These are phyloP conservation scores for Smithornis capensis DNA, from an alignment of 2,113 vertebrate genomes.

Conservation along the genomic window DNA sequence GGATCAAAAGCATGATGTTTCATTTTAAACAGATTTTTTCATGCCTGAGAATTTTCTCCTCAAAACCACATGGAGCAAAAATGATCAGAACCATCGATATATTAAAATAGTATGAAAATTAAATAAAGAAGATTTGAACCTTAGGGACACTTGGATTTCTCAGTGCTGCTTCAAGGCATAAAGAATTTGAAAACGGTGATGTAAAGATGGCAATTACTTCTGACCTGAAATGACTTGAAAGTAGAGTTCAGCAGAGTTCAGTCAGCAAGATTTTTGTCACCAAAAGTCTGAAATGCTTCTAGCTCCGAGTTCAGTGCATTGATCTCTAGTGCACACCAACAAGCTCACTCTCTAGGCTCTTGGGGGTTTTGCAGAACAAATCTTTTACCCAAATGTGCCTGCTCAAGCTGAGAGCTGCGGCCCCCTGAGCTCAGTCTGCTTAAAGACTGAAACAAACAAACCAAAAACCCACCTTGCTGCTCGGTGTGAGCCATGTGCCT, in stretches of 20 bases:
- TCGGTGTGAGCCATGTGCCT: rapidly evolving
- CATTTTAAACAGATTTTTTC: not conserved
- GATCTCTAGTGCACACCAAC: not conserved
- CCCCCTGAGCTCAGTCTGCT: not conserved
- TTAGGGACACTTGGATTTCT: not conserved
- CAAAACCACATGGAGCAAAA: not conserved
- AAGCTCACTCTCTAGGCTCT: not conserved
- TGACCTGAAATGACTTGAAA: not conserved
- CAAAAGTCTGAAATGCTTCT: not conserved
- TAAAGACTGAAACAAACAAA: not conserved
- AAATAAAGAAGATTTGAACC: not conserved
- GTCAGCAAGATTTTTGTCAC: not conserved
- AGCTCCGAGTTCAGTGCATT: not conserved
- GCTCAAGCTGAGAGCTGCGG: not conserved
- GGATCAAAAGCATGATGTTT: slow-evolving; percentile 17
- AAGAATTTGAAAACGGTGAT: not conserved
- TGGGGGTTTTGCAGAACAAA: not conserved
- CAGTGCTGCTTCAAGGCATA: not conserved
- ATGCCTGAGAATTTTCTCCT: not conserved
- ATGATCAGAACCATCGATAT: not conserved
- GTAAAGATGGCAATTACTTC: not conserved
- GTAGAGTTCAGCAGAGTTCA: not conserved
- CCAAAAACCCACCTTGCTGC: not conserved
- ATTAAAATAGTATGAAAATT: slow-evolving; percentile 1
- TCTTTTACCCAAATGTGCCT: not conserved